These are phyloP conservation scores for Muscina levida DNA, from an alignment of 2,888 invertebrate genomes.

Conservation along the genomic window DNA sequence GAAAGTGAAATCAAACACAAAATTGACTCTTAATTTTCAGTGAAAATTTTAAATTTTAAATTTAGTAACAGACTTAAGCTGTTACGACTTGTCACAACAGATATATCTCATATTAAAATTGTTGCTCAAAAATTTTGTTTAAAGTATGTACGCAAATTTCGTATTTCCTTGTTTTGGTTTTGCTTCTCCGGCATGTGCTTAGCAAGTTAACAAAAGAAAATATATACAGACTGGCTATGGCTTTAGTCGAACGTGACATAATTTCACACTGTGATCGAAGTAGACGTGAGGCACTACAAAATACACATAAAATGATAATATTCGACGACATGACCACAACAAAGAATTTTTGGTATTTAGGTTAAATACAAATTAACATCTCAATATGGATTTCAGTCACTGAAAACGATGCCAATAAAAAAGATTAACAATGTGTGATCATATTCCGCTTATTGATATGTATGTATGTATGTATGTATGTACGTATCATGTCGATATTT, in stretches of 20 bases:
- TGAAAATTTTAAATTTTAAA: too few relatives aligned
- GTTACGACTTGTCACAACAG: too few relatives aligned
- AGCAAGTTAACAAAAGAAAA: constrained; percentile 19
- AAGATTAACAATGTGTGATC: constrained; percentile 48
- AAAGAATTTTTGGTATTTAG: constrained; percentile 76
- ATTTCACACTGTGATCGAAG: constrained; percentile 24
- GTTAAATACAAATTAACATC: constrained; percentile 77
- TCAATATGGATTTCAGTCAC: constrained; percentile 66
- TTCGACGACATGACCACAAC: constrained; percentile 52
- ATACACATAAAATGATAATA: too few relatives aligned
- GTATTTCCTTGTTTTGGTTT: constrained; percentile 29
- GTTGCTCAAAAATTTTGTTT: too few relatives aligned
- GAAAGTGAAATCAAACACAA: too few relatives aligned
- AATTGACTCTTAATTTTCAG: too few relatives aligned
- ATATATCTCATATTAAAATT: too few relatives aligned
- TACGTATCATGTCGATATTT: too few relatives aligned
- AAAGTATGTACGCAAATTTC: too few relatives aligned
- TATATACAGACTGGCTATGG: constrained; percentile 40
- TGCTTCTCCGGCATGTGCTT: background rate
- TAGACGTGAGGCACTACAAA: background rate
- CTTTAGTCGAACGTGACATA: constrained; percentile 30
- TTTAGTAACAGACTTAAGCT: too few relatives aligned
- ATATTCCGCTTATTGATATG: constrained; percentile 36
- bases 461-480: too few relatives aligned
- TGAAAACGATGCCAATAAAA: constrained; percentile 45